phyloP scores from a whole-genome alignment of 1,140 invertebrate species.

The Bombyx mandarina region DNA sequence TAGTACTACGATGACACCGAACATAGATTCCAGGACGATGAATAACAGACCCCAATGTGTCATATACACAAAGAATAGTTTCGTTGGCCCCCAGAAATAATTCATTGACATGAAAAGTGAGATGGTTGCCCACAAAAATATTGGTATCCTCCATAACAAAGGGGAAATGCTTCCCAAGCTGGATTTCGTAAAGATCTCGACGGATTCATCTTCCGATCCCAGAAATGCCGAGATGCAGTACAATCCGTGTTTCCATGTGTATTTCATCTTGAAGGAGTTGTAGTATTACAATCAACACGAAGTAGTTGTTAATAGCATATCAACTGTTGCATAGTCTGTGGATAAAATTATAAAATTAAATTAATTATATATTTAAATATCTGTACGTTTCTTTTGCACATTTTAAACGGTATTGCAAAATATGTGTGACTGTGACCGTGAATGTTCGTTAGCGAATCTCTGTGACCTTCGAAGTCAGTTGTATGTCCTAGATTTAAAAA shows the following conservation, averaged over 20 bases:
- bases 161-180: constrained; percentile 37
- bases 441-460: no score
- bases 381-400: no score
- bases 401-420: no score
- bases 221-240: constrained; percentile 32
- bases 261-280: constrained; percentile 15
- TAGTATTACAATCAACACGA: no score
- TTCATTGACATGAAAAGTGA: constrained; percentile 34
- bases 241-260: constrained; percentile 25
- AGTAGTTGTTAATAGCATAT: no score
- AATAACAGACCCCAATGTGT: constrained; percentile 60
- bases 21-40: constrained; percentile 42
- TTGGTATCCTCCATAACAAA: constrained; percentile 47
- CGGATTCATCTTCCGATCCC: constrained; percentile 28
- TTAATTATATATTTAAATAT: no score
- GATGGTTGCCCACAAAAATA: constrained; percentile 40
- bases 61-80: constrained; percentile 56
- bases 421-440: no score
- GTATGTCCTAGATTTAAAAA: no score
- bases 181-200: constrained; percentile 37
- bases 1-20: constrained; percentile 43
- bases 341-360: no score
- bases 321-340: no score
- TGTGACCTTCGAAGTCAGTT: no score
- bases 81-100: constrained; percentile 46